phyloP scores from a whole-genome alignment of 2,888 invertebrate genomes.

The Rhagium mordax region DNA sequence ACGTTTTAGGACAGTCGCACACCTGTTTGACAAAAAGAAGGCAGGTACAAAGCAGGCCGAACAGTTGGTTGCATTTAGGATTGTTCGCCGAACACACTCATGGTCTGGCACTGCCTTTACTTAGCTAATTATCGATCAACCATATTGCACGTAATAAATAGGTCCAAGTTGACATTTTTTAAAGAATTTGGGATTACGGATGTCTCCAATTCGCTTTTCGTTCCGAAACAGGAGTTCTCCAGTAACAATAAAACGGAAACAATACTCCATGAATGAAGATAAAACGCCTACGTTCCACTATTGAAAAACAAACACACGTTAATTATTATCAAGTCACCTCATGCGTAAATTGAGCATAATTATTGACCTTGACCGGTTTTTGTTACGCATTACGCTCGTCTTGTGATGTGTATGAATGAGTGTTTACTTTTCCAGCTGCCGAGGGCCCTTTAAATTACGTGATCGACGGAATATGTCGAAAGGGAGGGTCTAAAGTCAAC shows the following conservation, averaged over 20 bases:
- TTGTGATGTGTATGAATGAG: not conserved
- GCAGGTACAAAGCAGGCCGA: too few relatives aligned
- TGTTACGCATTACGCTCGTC: not conserved
- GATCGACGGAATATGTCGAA: too few relatives aligned
- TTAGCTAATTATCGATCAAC: too few relatives aligned
- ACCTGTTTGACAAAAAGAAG: too few relatives aligned
- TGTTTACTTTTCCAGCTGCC: not conserved
- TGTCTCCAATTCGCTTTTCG: not conserved
- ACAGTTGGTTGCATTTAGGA: too few relatives aligned
- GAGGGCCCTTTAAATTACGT: not conserved
- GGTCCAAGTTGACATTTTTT: too few relatives aligned
- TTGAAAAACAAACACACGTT: constrained; percentile 18
- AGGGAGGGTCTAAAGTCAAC: too few relatives aligned
- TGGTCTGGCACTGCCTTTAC: too few relatives aligned
- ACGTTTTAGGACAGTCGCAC: too few relatives aligned
- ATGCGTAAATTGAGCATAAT: constrained; percentile 17
- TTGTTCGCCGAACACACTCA: too few relatives aligned
- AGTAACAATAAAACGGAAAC: constrained; percentile 11
- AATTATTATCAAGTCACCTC: constrained; percentile 7
- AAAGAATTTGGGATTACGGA: too few relatives aligned
- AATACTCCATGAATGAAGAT: constrained; percentile 19
- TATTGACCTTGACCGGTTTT: constrained; percentile 29
- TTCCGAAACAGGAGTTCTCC: not conserved
- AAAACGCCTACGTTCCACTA: constrained; percentile 11
- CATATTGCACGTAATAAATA: too few relatives aligned